Evolutionary conservation across 2,797 vertebrate species (phyloP).

Genomic region (Megaceryle alcyon): DNA sequence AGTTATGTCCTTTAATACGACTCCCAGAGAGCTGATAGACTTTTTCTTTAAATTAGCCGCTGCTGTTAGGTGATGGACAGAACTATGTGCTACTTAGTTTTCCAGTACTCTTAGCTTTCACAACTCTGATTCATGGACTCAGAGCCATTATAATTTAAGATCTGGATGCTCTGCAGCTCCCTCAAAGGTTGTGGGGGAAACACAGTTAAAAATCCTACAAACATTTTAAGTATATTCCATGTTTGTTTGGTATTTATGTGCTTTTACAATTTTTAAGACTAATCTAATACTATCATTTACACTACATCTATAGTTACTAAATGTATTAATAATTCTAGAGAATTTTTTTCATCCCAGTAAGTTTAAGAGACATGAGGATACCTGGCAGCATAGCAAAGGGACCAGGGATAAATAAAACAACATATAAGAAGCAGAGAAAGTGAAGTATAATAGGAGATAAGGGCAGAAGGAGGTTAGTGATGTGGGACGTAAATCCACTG

Average conservation of each 20-base stretch:
- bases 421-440: neutral
- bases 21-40: neutral
- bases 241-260: neutral
- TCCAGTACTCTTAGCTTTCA: neutral
- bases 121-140: neutral
- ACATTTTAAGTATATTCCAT: neutral
- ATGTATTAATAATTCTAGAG: neutral
- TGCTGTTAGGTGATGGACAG: neutral
- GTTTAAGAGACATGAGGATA: neutral
- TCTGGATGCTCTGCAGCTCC: neutral
- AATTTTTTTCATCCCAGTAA: neutral
- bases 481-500: neutral
- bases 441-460: neutral
- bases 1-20: neutral
- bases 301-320: neutral
- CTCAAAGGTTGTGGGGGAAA: neutral
- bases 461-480: neutral
- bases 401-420: neutral
- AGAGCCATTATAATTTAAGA: neutral
- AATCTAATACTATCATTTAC: neutral
- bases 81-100: neutral
- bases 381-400: neutral
- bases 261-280: neutral
- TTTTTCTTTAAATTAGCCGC: neutral
- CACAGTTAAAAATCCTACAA: neutral